Evolutionary conservation across 2,888 invertebrate genomes (phyloP).

Genomic region (Odontothrips loti): DNA sequence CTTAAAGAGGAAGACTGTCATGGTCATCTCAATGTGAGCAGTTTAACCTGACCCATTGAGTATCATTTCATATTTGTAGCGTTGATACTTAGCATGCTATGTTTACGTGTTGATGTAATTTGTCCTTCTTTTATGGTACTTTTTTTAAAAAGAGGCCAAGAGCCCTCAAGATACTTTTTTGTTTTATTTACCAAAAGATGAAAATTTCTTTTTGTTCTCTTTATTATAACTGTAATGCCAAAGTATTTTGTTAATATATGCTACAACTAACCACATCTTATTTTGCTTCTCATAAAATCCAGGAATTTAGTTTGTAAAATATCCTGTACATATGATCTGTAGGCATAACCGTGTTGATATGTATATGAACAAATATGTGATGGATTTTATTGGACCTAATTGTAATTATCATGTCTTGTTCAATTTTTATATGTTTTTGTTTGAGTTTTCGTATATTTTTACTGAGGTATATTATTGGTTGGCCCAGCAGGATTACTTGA

Average conservation of each 20-base stretch:
- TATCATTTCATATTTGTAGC: not conserved
- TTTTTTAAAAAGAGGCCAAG: not conserved
- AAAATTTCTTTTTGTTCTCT: not conserved
- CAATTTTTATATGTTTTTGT: not conserved
- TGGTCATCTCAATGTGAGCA: too few species aligned
- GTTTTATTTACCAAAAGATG: not conserved
- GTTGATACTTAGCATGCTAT: not conserved
- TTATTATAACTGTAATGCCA: not conserved
- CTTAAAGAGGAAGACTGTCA: too few species aligned
- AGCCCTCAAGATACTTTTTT: not conserved
- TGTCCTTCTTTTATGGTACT: not conserved
- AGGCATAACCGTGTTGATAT: not conserved
- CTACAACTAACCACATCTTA: not conserved
- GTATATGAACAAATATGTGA: constrained; percentile 14
- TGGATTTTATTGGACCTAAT: constrained; percentile 20
- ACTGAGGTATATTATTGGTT: not conserved
- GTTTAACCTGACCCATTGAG: too few species aligned
- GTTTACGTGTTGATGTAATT: too few species aligned
- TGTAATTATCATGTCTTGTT: not conserved
- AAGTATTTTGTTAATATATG: constrained; percentile 19
- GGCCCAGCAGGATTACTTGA: not conserved
- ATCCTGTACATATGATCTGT: not conserved
- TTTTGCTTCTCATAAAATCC: not conserved
- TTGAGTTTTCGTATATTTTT: not conserved
- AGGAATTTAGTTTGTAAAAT: not conserved